These are phyloP conservation scores for Chamaetylas fuelleborni DNA, from an alignment of 2,113 vertebrate genomes.

Conservation along the genomic window DNA sequence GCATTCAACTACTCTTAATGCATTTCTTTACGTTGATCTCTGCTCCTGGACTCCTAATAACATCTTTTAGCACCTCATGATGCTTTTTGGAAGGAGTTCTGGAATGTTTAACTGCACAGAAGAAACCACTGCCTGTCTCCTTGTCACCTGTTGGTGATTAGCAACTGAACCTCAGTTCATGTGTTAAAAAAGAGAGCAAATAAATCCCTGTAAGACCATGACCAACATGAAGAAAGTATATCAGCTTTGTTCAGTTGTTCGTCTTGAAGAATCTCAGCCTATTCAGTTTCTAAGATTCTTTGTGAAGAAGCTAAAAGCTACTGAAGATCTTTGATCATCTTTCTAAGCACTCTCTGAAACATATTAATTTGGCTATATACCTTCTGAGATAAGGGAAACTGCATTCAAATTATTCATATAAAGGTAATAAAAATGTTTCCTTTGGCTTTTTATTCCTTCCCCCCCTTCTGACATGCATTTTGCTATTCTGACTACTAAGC, in stretches of 20 bases:
- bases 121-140: not conserved
- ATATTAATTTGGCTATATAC: not conserved
- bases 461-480: not conserved
- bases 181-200: not conserved
- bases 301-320: not conserved
- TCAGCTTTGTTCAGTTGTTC: not conserved
- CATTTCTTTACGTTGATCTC: not conserved
- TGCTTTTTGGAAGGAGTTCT: not conserved
- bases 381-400: not conserved
- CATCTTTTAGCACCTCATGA: not conserved
- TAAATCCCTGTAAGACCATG: not conserved
- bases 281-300: not conserved
- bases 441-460: not conserved
- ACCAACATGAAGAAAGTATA: not conserved
- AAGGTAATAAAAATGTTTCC: not conserved
- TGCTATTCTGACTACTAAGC: not conserved
- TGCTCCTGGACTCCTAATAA: not conserved
- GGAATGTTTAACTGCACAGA: not conserved
- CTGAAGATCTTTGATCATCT: not conserved
- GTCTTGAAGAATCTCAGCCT: not conserved
- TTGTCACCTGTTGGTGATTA: not conserved
- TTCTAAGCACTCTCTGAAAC: not conserved
- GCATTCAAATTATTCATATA: not conserved
- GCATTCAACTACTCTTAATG: not conserved
- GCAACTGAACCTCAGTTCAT: not conserved